Conservation (phyloP, 2,797 vertebrate species). For the Xiphophorus birchmanni region DNA sequence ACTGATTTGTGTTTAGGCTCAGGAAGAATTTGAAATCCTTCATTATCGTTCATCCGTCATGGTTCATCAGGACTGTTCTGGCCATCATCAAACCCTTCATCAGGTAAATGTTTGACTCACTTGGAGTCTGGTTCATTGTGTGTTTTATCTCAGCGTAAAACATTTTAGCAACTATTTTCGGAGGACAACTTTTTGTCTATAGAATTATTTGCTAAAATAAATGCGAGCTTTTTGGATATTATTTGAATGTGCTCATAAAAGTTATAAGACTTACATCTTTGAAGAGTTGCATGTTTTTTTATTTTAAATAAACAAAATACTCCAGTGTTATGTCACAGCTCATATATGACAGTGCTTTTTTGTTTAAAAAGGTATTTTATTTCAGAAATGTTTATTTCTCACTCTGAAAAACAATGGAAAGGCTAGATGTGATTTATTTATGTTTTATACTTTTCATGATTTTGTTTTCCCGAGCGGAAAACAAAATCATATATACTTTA, state of each 20-base stretch:
- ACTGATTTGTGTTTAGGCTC: conserved; percentile 64
- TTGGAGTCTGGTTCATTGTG: neutral
- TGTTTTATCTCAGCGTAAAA: neutral
- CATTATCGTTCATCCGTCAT: conserved; percentile 95
- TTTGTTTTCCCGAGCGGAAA: neutral
- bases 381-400: neutral
- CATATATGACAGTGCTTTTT: neutral
- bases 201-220: neutral
- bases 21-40: conserved; percentile 97
- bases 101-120: conserved; percentile 82
- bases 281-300: neutral
- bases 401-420: neutral
- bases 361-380: neutral
- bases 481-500: too few species aligned
- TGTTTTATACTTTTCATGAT: neutral
- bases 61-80: conserved; percentile 96
- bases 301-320: neutral
- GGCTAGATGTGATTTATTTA: neutral
- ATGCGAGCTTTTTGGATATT: neutral
- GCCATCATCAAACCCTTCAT: conserved; percentile 95
- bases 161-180: neutral
- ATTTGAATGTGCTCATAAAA: neutral
- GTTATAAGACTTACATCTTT: neutral
- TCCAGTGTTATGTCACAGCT: neutral
- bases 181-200: neutral